phyloP scores from a whole-genome alignment of 2,888 invertebrate species.

The Megaustenia siamemsis region DNA sequence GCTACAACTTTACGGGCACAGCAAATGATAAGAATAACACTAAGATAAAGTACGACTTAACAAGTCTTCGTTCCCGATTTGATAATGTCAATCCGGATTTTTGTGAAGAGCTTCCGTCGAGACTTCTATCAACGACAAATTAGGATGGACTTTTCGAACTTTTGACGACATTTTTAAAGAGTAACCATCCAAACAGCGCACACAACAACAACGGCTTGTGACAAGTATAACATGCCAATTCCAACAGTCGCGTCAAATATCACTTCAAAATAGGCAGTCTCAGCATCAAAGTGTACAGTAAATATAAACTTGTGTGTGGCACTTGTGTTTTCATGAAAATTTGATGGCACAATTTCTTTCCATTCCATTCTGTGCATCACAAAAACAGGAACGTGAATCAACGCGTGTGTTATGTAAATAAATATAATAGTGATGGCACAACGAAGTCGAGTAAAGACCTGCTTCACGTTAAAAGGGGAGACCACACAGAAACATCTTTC shows the following conservation, averaged over 20 bases:
- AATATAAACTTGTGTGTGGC: background rate
- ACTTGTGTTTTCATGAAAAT: background rate
- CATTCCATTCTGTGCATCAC: background rate
- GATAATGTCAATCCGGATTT: background rate
- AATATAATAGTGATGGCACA: background rate
- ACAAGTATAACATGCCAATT: background rate
- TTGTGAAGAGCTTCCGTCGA: no score
- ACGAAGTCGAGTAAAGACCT: conserved; percentile 24
- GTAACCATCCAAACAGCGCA: conserved; percentile 13
- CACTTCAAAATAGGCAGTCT: background rate
- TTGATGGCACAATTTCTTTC: background rate
- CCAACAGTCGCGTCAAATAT: conserved; percentile 9
- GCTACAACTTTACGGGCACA: background rate
- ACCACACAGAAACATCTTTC: conserved; percentile 51
- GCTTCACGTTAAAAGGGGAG: conserved; percentile 31
- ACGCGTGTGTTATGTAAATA: conserved; percentile 15
- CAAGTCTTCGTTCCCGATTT: background rate
- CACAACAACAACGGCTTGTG: background rate
- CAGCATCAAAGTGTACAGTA: background rate
- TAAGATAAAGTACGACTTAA: background rate
- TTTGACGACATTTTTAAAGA: background rate
- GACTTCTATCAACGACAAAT: background rate
- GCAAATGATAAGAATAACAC: background rate
- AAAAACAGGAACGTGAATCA: conserved; percentile 4
- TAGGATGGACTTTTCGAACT: background rate